Evolutionary conservation across 2,797 vertebrate genomes (phyloP).

Genomic region (Botia almorhae): DNA sequence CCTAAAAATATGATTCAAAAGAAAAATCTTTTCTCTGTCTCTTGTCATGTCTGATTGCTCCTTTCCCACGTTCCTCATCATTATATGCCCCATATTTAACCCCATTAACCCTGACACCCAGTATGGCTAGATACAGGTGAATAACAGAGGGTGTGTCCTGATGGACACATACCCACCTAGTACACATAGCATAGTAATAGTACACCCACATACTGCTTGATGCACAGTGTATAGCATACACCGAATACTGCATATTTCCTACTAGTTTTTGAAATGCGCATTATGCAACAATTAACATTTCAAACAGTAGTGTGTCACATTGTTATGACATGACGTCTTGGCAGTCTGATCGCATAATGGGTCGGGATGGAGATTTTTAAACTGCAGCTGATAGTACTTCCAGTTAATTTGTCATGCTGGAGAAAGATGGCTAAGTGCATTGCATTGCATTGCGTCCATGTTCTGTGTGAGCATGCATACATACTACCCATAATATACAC

Average conservation of each 20-base stretch:
- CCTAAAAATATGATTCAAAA: neutral
- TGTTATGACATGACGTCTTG: neutral
- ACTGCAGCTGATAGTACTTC: neutral
- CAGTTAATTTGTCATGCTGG: neutral
- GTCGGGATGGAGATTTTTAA: neutral
- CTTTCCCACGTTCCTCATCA: neutral
- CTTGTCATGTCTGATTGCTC: constrained; percentile 18
- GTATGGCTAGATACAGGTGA: neutral
- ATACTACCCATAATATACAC: neutral
- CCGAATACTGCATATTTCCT: neutral
- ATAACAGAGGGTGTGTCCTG: neutral
- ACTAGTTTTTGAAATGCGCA: neutral
- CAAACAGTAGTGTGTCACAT: neutral
- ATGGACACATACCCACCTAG: neutral
- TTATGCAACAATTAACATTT: neutral
- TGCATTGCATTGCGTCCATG: neutral
- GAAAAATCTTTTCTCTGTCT: neutral
- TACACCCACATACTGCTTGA: too few species aligned
- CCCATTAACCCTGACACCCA: neutral
- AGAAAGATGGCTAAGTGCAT: neutral
- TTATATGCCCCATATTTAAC: neutral
- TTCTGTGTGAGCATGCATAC: neutral
- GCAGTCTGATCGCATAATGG: neutral
- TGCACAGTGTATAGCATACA: neutral
- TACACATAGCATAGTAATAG: neutral